Percentiles rank a stretch among this genome's conserved stretches.
phyloP scores from a whole-genome alignment of 2,113 vertebrate species.

The Lichenostomus cassidix region DNA sequence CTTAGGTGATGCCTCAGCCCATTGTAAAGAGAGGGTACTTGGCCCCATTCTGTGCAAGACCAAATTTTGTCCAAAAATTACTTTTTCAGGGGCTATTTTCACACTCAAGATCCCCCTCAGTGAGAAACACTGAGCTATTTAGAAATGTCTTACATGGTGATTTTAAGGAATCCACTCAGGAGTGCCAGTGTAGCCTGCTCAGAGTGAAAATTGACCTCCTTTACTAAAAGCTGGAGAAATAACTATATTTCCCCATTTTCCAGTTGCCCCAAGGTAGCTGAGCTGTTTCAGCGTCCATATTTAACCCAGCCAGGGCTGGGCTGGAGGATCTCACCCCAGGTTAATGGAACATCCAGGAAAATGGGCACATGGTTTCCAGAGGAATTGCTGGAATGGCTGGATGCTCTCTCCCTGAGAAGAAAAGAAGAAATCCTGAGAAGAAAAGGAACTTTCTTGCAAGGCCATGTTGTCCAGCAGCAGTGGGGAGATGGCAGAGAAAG shows the following conservation, averaged over 20 bases:
- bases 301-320: neutral
- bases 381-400: neutral
- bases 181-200: neutral
- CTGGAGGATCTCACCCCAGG: neutral
- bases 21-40: neutral
- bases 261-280: neutral
- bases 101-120: neutral
- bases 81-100: neutral
- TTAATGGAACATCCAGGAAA: neutral
- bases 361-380: neutral
- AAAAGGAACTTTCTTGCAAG: neutral
- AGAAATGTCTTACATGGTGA: neutral
- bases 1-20: neutral
- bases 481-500: rapidly evolving
- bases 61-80: neutral
- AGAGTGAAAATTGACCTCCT: neutral
- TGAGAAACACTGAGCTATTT: neutral
- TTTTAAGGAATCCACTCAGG: neutral
- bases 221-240: neutral
- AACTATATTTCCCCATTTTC: neutral
- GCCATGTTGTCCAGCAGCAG: neutral
- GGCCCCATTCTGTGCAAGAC: neutral
- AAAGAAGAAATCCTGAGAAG: neutral
- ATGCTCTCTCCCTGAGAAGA: neutral
- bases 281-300: neutral